Conservation (phyloP, 2,888 invertebrate species). For the Ectemnius cavifrons region DNA sequence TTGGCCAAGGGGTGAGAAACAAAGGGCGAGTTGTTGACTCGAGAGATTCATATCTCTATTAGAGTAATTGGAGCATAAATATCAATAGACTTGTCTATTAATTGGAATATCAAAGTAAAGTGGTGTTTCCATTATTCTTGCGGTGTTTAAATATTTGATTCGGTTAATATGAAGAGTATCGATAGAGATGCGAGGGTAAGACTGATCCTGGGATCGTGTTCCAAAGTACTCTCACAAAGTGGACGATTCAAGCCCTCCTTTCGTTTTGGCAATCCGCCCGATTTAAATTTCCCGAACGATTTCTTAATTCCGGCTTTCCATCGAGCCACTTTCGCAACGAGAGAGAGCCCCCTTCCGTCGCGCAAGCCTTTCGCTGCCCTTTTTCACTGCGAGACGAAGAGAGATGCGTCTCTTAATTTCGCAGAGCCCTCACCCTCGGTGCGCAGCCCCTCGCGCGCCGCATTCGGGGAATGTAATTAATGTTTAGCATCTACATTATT, state of each 20-base stretch:
- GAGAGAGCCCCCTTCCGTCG: constrained; percentile 9
- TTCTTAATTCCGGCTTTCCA: constrained; percentile 59
- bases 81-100: too few relatives aligned
- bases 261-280: constrained; percentile 50
- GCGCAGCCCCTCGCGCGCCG: constrained; percentile 37
- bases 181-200: too few relatives aligned
- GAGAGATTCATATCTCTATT: too few relatives aligned
- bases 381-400: constrained; percentile 16
- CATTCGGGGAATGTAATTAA: constrained; percentile 72
- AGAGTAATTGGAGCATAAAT: too few relatives aligned
- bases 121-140: too few relatives aligned
- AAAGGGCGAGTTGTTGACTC: too few relatives aligned
- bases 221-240: constrained; percentile 39
- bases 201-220: constrained; percentile 9
- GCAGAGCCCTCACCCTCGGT: constrained; percentile 42
- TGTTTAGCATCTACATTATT: constrained; percentile 76
- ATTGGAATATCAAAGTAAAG: too few relatives aligned
- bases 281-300: constrained; percentile 67
- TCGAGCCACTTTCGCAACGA: constrained; percentile 32
- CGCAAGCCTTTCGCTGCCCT: constrained; percentile 29
- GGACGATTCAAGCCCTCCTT: constrained; percentile 37
- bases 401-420: constrained; percentile 60
- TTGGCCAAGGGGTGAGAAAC: too few relatives aligned
- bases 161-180: too few relatives aligned
- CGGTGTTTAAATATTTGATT: too few relatives aligned